Conservation (phyloP, 2,113 vertebrate genomes). For the Cyanistes caeruleus region DNA sequence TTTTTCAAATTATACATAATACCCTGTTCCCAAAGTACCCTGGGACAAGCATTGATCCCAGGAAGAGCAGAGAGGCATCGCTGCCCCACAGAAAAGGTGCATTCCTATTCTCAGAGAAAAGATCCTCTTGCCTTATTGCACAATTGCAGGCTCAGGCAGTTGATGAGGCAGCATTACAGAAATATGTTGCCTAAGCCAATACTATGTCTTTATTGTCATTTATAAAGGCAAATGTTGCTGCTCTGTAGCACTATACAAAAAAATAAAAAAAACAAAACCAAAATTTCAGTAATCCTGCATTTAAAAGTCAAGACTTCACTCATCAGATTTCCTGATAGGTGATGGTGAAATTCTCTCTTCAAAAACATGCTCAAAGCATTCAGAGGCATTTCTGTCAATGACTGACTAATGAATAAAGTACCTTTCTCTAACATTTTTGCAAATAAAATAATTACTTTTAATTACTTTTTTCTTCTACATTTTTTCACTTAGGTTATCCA, state of each 20-base stretch:
- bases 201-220: not conserved
- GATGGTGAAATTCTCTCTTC: not conserved
- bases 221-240: not conserved
- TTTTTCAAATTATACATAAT: not conserved
- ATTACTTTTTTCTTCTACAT: not conserved
- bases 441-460: not conserved
- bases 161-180: not conserved
- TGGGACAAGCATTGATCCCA: rapidly evolving
- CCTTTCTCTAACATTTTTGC: not conserved
- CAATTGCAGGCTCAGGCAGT: not conserved
- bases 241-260: not conserved
- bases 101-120: not conserved
- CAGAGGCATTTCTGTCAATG: not conserved
- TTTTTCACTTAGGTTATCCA: not conserved
- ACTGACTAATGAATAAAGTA: not conserved
- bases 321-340: not conserved
- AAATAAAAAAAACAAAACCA: not conserved
- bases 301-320: not conserved
- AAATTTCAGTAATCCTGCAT: not conserved
- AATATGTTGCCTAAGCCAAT: not conserved
- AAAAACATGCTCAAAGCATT: not conserved
- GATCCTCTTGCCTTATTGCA: not conserved
- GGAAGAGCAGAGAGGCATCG: rapidly evolving
- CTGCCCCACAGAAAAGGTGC: not conserved
- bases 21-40: not conserved